phyloP scores from a whole-genome alignment of 2,888 invertebrate species.

The Villa cingulata region DNA sequence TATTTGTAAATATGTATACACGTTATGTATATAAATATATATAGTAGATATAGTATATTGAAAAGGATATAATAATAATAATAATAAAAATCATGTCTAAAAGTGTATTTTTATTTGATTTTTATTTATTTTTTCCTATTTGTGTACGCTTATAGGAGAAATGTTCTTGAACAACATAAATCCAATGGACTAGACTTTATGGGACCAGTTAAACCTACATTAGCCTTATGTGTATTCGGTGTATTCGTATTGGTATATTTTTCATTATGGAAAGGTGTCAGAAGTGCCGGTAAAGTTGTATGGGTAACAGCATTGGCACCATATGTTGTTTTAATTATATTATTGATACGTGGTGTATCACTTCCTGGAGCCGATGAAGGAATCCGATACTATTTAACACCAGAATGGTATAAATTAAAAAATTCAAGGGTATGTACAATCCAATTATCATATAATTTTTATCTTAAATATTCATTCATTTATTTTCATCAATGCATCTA shows the following conservation, averaged over 20 bases:
- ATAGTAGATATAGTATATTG: too few species aligned
- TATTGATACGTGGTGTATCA: conserved; percentile 69
- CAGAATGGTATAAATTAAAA: conserved; percentile 73
- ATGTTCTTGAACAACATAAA: conserved; percentile 71
- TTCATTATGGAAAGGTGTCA: conserved; percentile 90
- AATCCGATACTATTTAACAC: conserved; percentile 76
- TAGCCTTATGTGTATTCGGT: conserved; percentile 78
- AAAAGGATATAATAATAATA: too few species aligned
- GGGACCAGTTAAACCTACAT: conserved; percentile 77
- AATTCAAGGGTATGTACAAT: conserved; percentile 49
- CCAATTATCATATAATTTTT: not conserved
- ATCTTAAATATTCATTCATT: too few species aligned
- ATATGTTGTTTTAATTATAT: conserved; percentile 76
- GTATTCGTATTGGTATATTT: conserved; percentile 91
- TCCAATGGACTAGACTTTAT: conserved; percentile 73
- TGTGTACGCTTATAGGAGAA: conserved; percentile 60
- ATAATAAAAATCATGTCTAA: too few species aligned
- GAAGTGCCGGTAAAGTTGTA: conserved; percentile 88
- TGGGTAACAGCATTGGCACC: conserved; percentile 93
- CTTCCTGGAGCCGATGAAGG: conserved; percentile 75
- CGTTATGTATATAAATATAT: too few species aligned
- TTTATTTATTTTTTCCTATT: too few species aligned
- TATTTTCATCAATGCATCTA: too few species aligned
- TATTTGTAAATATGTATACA: too few species aligned
- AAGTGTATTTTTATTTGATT: too few species aligned